Conservation (phyloP, 2,888 invertebrate species). For the Zeuzera pyrina region DNA sequence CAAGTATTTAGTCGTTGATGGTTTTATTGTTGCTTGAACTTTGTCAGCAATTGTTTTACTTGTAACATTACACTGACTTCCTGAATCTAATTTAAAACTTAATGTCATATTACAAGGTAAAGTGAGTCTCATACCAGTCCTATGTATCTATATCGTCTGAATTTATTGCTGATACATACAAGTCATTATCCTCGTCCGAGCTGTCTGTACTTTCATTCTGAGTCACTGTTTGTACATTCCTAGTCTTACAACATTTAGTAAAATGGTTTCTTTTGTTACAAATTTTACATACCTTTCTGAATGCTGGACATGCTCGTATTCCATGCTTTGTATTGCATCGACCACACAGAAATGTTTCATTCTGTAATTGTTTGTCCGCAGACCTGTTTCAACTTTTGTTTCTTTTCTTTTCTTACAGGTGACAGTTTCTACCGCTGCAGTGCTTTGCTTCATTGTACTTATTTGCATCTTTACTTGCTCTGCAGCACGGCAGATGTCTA, state of each 20-base stretch:
- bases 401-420: too few species aligned
- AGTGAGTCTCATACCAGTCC: constrained; percentile 10
- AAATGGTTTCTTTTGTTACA: constrained; percentile 6
- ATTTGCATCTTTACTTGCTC: too few species aligned
- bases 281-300: constrained; percentile 6
- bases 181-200: too few species aligned
- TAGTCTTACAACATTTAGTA: constrained; percentile 5
- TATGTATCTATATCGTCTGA: constrained; percentile 9
- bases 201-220: too few species aligned
- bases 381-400: too few species aligned
- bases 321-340: constrained; percentile 7
- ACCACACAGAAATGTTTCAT: constrained; percentile 5
- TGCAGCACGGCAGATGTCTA: too few species aligned
- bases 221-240: too few species aligned
- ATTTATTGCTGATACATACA: constrained; percentile 8
- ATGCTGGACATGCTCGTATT: constrained; percentile 7
- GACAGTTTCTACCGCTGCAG: too few species aligned
- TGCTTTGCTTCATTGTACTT: too few species aligned
- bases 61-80: constrained; percentile 11
- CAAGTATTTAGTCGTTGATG: constrained; percentile 13
- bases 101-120: constrained; percentile 5
- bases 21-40: constrained; percentile 5
- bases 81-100: constrained; percentile 9
- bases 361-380: too few species aligned
- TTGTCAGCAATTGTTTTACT: constrained; percentile 3